Evolutionary conservation across 2,797 vertebrate species (phyloP).

Genomic region (Distichodus sexfasciatus): DNA sequence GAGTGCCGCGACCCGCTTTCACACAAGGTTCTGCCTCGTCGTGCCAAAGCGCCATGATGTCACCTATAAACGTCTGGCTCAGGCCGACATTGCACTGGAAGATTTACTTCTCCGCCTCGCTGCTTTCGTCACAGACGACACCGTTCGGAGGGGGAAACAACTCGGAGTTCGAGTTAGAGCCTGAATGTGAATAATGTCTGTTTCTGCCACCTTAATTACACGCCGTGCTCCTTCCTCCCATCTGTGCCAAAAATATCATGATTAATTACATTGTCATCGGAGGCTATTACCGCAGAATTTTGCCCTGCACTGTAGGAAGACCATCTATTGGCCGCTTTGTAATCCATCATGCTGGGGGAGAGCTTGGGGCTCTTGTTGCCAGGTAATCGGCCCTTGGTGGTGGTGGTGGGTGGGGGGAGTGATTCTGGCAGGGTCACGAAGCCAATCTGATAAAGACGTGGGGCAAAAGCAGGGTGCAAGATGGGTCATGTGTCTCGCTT

Average conservation of each 20-base stretch:
- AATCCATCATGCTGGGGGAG: constrained; percentile 48
- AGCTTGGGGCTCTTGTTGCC: constrained; percentile 20
- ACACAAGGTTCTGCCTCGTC: neutral
- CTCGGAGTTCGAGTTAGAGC: constrained; percentile 25
- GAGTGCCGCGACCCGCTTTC: neutral
- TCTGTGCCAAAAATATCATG: constrained; percentile 47
- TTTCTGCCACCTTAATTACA: constrained; percentile 43
- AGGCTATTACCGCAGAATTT: constrained; percentile 58
- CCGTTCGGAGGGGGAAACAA: constrained; percentile 11
- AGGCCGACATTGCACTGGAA: neutral
- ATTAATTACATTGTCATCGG: constrained; percentile 57
- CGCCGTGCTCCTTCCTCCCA: constrained; percentile 37
- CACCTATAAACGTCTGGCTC: neutral
- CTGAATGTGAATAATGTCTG: constrained; percentile 41
- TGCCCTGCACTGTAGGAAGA: constrained; percentile 34
- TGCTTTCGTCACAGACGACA: neutral
- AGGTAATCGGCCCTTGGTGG: constrained; percentile 34
- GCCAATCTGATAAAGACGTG: constrained; percentile 51
- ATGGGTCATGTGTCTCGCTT: constrained; percentile 18
- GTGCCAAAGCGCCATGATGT: neutral
- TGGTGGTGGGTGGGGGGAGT: neutral
- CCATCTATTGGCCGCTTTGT: constrained; percentile 34
- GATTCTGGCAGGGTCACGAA: constrained; percentile 33
- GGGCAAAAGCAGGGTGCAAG: constrained; percentile 1
- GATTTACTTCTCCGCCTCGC: neutral